Conservation (phyloP, 1,140 invertebrate genomes). For the Varroa destructor region DNA sequence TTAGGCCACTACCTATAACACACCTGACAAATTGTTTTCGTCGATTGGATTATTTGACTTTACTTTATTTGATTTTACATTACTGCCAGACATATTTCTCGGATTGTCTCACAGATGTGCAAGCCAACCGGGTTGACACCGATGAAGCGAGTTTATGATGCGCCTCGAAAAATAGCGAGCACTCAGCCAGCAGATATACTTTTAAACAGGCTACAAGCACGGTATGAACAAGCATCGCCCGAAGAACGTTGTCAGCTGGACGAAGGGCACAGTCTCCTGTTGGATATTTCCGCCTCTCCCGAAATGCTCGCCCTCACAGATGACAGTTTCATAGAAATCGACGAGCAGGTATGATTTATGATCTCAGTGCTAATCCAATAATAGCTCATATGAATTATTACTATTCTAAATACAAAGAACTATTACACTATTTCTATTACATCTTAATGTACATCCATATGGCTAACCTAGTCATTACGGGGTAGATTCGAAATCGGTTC, state of each 20-base stretch:
- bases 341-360: no score
- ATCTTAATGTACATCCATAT: no score
- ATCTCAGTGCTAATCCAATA: no score
- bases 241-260: neutral
- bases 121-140: neutral
- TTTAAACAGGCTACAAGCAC: neutral
- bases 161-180: neutral
- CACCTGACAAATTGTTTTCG: neutral
- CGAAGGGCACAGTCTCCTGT: slow-evolving; percentile 2
- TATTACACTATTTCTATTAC: no score
- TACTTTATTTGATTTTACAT: neutral
- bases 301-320: neutral
- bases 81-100: neutral
- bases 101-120: slow-evolving; percentile 5
- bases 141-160: neutral
- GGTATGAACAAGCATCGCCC: neutral
- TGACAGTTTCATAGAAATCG: no score
- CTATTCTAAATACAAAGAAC: no score
- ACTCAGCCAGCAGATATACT: slow-evolving; percentile 21
- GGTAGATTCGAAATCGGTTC: no score
- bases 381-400: no score
- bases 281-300: neutral
- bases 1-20: neutral
- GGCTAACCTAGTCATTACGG: no score
- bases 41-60: neutral